Conservation (phyloP, 2,797 vertebrate genomes). For the Chromis chromis region DNA sequence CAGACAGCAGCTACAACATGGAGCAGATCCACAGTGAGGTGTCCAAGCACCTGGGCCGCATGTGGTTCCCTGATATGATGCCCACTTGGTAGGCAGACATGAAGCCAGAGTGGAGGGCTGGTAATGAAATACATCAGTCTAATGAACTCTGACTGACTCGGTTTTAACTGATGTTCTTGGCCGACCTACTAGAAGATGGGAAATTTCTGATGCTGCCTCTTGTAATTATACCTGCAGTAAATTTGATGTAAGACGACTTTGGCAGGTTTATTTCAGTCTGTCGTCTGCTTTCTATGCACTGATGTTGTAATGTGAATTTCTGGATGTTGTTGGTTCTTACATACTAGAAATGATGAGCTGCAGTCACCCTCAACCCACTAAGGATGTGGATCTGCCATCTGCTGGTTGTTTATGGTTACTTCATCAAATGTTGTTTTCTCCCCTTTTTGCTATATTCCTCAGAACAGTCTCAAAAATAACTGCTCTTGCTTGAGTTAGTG, state of each 20-base stretch:
- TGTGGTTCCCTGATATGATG: constrained; percentile 98
- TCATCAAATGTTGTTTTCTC: not conserved
- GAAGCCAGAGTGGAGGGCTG: not conserved
- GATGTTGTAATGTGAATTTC: constrained; percentile 6
- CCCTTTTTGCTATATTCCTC: not conserved
- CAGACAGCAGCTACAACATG: constrained; percentile 93
- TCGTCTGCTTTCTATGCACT: constrained; percentile 4
- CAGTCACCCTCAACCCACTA: not conserved
- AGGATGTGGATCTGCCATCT: constrained; percentile 32
- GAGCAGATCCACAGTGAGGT: constrained; percentile 98
- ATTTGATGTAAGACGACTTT: not conserved
- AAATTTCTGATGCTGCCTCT: not conserved
- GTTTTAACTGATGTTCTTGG: constrained; percentile 7
- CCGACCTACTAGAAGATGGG: not conserved
- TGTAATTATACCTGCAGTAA: constrained; percentile 16
- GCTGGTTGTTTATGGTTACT: constrained; percentile 34
- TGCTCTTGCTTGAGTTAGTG: not conserved
- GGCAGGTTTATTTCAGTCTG: not conserved
- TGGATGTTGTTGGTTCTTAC: not conserved
- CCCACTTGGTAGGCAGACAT: constrained; percentile 89
- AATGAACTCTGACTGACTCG: not conserved
- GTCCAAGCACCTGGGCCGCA: constrained; percentile 94
- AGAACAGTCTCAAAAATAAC: not conserved
- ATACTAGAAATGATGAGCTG: not conserved
- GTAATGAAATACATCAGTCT: not conserved